These are phyloP conservation scores for Aleiodes sp. DNA, from an alignment of 1,140 invertebrate species.

Conservation along the genomic window DNA sequence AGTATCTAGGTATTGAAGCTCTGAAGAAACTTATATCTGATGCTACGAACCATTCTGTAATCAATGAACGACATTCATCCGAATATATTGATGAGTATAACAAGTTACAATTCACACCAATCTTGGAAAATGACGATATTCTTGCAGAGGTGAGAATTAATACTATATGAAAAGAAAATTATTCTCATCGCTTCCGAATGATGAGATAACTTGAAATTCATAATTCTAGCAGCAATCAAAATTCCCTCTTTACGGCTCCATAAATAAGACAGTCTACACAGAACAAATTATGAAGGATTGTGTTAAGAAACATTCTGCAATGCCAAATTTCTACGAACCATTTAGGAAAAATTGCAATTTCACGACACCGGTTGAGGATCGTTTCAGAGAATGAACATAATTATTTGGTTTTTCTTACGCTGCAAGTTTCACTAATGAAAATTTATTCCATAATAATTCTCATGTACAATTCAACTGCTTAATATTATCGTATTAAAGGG, in stretches of 20 bases:
- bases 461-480: neutral
- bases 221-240: conserved; percentile 40
- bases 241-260: conserved; percentile 40
- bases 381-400: neutral
- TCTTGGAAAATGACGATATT: conserved; percentile 35
- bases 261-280: conserved; percentile 40
- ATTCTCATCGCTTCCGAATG: neutral
- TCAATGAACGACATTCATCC: conserved; percentile 5
- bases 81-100: conserved; percentile 45
- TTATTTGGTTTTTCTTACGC: neutral
- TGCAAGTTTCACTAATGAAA: neutral
- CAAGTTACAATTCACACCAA: conserved; percentile 36
- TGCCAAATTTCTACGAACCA: conserved; percentile 40
- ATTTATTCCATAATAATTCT: neutral
- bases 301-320: conserved; percentile 34
- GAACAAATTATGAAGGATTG: conserved; percentile 40
- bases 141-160: conserved; percentile 35
- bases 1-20: neutral
- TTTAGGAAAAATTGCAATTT: conserved; percentile 42
- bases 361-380: conserved; percentile 29
- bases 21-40: neutral
- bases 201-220: neutral
- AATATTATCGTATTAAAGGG: no score
- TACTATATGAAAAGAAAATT: neutral
- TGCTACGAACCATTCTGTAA: no score